Evolutionary conservation across 2,888 invertebrate genomes (phyloP).

Genomic region (Drosophila borborema): DNA sequence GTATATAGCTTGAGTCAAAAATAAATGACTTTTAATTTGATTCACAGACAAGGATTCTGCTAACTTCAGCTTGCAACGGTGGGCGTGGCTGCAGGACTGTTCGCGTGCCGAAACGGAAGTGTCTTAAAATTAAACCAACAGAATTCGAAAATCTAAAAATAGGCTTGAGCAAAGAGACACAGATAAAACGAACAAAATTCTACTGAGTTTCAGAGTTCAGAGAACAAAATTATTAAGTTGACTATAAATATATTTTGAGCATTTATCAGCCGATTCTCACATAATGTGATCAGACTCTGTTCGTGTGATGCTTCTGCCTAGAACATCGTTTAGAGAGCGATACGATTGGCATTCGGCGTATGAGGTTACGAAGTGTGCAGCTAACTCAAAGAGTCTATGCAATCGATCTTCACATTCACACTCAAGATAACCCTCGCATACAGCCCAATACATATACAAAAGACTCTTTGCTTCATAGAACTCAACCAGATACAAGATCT

Average conservation of each 20-base stretch:
- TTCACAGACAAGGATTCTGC: background rate
- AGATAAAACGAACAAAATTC: background rate
- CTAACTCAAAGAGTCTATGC: no score
- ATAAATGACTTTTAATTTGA: background rate
- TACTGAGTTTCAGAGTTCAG: background rate
- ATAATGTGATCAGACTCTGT: no score
- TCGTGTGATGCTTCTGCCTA: no score
- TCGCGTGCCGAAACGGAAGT: slow-evolving; percentile 67
- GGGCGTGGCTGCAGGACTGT: slow-evolving; percentile 44
- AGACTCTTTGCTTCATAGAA: no score
- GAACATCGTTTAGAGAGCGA: no score
- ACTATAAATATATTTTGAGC: background rate
- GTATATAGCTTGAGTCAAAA: background rate
- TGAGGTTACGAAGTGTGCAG: no score
- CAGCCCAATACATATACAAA: no score
- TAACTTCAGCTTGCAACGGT: slow-evolving; percentile 7
- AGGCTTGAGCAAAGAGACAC: background rate
- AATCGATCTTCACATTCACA: no score
- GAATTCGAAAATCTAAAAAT: slow-evolving; percentile 42
- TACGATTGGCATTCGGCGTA: no score
- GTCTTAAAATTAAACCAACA: slow-evolving; percentile 69
- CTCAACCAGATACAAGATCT: no score
- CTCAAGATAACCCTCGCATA: no score
- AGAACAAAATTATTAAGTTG: background rate
- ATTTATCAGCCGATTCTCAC: background rate